Evolutionary conservation across 2,888 invertebrate species (phyloP), one percentile per base, ranked within the genome.

Genomic region (Pemphredon lugubris): DNA sequence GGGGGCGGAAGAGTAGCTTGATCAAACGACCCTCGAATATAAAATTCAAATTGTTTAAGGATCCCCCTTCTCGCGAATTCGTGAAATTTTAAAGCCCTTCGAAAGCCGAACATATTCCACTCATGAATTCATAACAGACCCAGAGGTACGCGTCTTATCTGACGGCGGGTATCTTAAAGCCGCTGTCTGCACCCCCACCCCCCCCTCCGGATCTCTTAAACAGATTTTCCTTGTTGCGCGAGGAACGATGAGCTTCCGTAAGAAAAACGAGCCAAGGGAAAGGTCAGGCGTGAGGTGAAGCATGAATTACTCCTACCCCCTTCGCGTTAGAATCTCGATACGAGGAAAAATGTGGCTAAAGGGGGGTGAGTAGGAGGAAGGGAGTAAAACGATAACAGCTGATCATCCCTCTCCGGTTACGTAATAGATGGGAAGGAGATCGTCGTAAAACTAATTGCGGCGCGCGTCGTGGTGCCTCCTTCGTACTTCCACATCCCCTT

Each of bases 361-460:
- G 16, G 3, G 16, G 4, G n/a, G n/a, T n/a, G n/a, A n/a, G n/a
- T n/a, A n/a, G n/a, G n/a, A n/a, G n/a, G n/a, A n/a, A n/a, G n/a
- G n/a, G 11, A 6, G 40, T 11, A 34, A 34, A 1, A 9, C 4
- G n/a, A 3, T 9, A 4, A 34, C 11, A 11, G 3, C 9, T n/a
- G 11, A n/a, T n/a, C n/a, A 4, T 34, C 9, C 34, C n/a, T n/a
- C 2, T 7, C n/a, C 34, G 3, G 34, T 34, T 34, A 26, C 26
- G 34, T 34, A n/a, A n/a, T n/a, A n/a, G 34, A 34, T 3, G n/a
- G 53, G 23, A 14, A 73, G 65, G 67, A 65, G 73, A 70, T 44
- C 50, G 63, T 79, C 77, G 79, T 84, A 81, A 85, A 84, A 82
- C 82, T 83, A 84, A 85, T 85, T 85, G 81, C 80, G 74, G 75